These are phyloP conservation scores for Novumbra hubbsi DNA, from an alignment of 2,797 vertebrate species.

Conservation along the genomic window DNA sequence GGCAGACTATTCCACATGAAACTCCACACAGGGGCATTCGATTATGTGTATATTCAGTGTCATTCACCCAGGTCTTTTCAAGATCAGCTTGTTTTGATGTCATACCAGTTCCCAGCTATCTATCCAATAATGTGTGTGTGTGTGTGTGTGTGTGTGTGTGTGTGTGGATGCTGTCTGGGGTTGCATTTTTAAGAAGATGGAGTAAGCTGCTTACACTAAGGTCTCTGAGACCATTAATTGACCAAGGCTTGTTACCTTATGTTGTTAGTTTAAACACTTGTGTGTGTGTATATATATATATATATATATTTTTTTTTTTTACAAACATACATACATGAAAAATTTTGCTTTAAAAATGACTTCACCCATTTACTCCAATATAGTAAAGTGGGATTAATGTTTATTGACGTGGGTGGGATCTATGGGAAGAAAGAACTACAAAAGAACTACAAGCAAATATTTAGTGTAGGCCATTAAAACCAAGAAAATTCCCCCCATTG, in stretches of 20 bases:
- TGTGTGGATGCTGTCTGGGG: conserved; percentile 34
- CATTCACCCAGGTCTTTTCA: background rate
- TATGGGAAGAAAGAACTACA: background rate
- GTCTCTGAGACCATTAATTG: conserved; percentile 61
- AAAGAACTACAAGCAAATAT: background rate
- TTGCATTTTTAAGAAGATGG: conserved; percentile 60
- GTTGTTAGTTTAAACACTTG: conserved; percentile 29
- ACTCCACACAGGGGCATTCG: background rate
- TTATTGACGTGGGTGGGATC: background rate
- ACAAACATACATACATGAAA: no score
- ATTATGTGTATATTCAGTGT: background rate
- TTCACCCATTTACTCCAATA: background rate
- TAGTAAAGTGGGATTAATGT: background rate
- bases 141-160: no score
- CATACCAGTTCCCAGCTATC: background rate
- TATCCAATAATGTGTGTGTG: background rate
- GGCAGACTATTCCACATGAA: background rate
- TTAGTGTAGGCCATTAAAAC: conserved; percentile 24
- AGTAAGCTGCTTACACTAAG: conserved; percentile 68
- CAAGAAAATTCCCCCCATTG: conserved; percentile 20
- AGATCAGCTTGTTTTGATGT: background rate
- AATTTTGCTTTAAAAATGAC: no score
- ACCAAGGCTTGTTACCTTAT: conserved; percentile 56
- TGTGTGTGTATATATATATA: conserved; percentile 2
- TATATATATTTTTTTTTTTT: no score